phyloP scores from a whole-genome alignment of 2,888 invertebrate species.

The Ennomos erosarius region DNA sequence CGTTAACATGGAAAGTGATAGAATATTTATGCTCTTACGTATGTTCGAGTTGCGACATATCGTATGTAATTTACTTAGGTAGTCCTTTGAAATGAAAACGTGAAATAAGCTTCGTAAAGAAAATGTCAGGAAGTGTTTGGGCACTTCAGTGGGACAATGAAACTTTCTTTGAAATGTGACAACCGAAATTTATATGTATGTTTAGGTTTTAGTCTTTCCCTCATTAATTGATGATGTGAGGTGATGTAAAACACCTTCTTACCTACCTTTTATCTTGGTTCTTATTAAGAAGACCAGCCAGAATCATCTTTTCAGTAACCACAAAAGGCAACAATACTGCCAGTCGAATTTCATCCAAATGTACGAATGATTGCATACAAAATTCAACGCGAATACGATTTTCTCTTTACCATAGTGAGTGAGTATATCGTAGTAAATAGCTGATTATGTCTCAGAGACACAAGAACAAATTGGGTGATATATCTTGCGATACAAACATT shows the following conservation, averaged over 20 bases:
- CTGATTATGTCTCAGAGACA: constrained; percentile 17
- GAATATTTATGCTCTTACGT: neutral
- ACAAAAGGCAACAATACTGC: too few relatives aligned
- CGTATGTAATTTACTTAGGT: neutral
- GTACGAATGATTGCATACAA: neutral
- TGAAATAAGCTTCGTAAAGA: constrained; percentile 13
- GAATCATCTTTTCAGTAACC: too few relatives aligned
- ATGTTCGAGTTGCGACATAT: neutral
- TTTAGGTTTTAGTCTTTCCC: too few relatives aligned
- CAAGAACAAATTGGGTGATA: constrained; percentile 32
- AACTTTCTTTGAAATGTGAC: constrained; percentile 5
- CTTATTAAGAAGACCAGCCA: too few relatives aligned
- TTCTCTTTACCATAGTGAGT: constrained; percentile 1
- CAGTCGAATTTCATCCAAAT: too few relatives aligned
- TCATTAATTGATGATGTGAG: too few relatives aligned
- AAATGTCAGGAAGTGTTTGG: constrained; percentile 12
- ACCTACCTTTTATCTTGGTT: too few relatives aligned
- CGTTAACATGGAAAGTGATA: constrained; percentile 3
- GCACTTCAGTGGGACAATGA: constrained; percentile 1
- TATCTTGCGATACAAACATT: constrained; percentile 22
- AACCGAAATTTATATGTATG: neutral
- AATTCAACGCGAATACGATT: neutral
- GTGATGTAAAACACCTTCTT: too few relatives aligned
- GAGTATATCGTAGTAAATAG: constrained; percentile 16
- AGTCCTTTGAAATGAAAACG: constrained; percentile 15